Base-by-base conservation (phyloP, 2,113 vertebrate species). In the Ceratotherium simum region DNA sequence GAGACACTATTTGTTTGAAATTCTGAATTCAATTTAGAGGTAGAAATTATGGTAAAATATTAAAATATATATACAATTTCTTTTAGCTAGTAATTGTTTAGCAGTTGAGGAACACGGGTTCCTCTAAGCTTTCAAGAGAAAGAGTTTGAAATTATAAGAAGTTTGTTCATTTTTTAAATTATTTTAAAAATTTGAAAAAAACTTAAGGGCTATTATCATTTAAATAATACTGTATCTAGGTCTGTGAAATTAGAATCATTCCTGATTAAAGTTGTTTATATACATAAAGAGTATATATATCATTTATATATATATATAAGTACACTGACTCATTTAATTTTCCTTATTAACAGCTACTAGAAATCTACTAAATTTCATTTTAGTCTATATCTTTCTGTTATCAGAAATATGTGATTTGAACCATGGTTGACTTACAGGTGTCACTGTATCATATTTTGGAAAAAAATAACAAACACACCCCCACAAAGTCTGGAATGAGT, bases 311-410 rank as follows among this genome's bases (percentile, higher is more conserved):
- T 39, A 39, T 39, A 39, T 81, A 14, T 97, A 48, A 72, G 39
- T 85, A 85, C 12, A 73, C 13, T 13, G 73, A 87, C 51, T 93
- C 70, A 17, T 70, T 25, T 97, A 94, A 97, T 98, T 39, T 60
- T 78, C 58, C 98, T 98, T 98, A 95, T 65, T 81, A 79, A 39
- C 58, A 92, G 85, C 95, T 96, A 95, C 92, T 98, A 97, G 98
- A 98, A 98, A 98, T 94, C 95, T 88, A 76, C 25, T 84, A 62
- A 14, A 70, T 90, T 96, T 93, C 70, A 95, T 98, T 97, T 98
- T 89, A 98, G 95, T 96, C 96, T 54, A 54, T 54, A 14, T 54
- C 13, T 91, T 97, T 98, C 97, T 83, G 36, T 98, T 69, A 96
- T 97, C 97, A 96, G 92, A 98, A 98, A 98, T 98, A 6, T 25